phyloP scores from a whole-genome alignment of 53 echinoderm and acorn worm species.

The Antedon mediterranea region DNA sequence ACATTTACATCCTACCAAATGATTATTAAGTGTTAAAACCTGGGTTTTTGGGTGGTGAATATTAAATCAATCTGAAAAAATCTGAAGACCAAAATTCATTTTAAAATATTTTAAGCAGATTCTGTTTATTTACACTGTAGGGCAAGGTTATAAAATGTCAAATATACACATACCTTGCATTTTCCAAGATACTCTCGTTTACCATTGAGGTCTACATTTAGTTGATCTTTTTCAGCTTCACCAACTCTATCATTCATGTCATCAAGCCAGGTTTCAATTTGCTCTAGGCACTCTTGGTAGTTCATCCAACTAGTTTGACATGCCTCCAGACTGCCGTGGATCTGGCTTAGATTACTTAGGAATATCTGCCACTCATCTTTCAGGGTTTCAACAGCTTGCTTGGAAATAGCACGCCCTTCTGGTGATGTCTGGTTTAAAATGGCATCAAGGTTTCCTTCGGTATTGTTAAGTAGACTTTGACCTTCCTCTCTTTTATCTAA shows the following conservation, averaged over 20 bases:
- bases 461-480: constrained; percentile 20
- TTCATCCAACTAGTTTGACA: constrained; percentile 40
- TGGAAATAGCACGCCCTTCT: constrained; percentile 26
- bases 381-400: constrained; percentile 20
- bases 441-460: constrained; percentile 30
- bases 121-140: no score
- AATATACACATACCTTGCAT: constrained; percentile 57
- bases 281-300: constrained; percentile 16
- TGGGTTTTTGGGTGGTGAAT: no score
- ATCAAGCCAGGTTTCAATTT: constrained; percentile 30
- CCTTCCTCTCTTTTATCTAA: constrained; percentile 14
- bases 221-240: constrained; percentile 26
- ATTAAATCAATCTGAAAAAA: no score
- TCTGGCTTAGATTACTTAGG: constrained; percentile 30
- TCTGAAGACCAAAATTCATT: no score
- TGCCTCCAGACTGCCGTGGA: constrained; percentile 32
- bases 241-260: constrained; percentile 30
- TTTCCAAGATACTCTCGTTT: constrained; percentile 36
- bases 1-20: no score
- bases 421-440: constrained; percentile 28
- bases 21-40: no score
- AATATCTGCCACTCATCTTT: constrained; percentile 48
- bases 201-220: constrained; percentile 26
- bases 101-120: no score
- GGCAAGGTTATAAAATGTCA: no score